Conservation (phyloP, 2,888 invertebrate species). For the Molanna angustata region DNA sequence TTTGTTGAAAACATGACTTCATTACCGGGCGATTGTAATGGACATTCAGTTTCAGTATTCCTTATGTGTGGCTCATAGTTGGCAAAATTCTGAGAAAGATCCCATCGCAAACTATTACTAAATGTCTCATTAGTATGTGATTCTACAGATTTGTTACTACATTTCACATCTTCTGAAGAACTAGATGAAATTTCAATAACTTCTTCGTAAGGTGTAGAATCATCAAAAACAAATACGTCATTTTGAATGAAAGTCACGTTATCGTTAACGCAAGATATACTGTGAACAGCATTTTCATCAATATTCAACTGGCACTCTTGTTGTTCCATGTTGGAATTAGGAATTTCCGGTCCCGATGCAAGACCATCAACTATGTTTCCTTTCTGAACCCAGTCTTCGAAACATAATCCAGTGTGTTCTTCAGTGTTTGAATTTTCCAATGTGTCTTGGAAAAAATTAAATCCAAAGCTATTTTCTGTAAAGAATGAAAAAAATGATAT, state of each 20-base stretch:
- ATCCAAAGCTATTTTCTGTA: too few species aligned
- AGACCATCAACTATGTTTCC: too few species aligned
- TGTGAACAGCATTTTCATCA: too few species aligned
- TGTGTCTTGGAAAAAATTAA: conserved; percentile 2
- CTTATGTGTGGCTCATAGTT: not conserved
- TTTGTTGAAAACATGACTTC: conserved; percentile 6
- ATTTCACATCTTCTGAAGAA: not conserved
- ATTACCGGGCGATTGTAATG: not conserved
- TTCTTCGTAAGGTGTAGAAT: conserved; percentile 17
- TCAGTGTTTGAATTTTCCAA: conserved; percentile 9
- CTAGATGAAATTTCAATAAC: conserved; percentile 10
- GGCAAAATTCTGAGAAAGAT: not conserved
- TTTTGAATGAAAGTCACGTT: too few species aligned
- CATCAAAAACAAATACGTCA: conserved; percentile 10
- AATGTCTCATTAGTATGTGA: not conserved
- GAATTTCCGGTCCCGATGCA: not conserved
- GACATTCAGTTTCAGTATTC: not conserved
- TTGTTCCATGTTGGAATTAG: too few species aligned
- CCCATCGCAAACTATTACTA: not conserved
- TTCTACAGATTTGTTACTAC: too few species aligned
- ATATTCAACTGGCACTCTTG: too few species aligned
- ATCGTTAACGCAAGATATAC: too few species aligned
- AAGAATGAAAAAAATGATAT: too few species aligned
- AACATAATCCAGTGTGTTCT: not conserved
- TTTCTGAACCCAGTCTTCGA: conserved; percentile 11